Evolutionary conservation across 1,140 invertebrate species (phyloP), one percentile per base, ranked within the genome.

Genomic region (Batillaria attramentaria): DNA sequence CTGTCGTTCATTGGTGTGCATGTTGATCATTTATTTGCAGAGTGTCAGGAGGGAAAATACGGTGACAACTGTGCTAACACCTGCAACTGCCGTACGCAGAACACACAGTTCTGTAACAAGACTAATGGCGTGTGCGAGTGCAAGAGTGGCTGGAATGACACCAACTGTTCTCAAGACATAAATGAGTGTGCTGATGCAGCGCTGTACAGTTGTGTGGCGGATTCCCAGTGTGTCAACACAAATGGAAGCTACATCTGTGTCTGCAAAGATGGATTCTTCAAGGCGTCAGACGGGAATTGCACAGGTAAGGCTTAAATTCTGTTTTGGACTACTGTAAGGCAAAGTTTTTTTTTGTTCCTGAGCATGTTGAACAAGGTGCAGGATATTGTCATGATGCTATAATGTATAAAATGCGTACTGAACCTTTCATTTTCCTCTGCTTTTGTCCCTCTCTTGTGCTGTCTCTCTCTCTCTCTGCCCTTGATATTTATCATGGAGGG

Each of bases 191-290:
- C 18, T 31, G 33, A 65, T 3, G 16, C 0, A n/a, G 20, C 3
- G 13, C 33, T 68, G 8, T 35, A 31, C 39, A 31, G 24, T 33
- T 73, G 72, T 74, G 35, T 41, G 16, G n/a, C n/a, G 24, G 28
- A 79, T 35, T 31, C 33, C 18, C n/a, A 43, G 33, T 79, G 78
- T 66, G 33, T n/a, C 33, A 79, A 79, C 41, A 31, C 46, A 3
- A 50, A 68, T 62, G 78, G 78, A n/a, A 68, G 78, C 31, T 79
- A 74, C 41, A 0, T 2, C 1, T 79, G 78, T 57, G n/a, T 10
- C 16, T 79, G 78, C 31, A n/a, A 43, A 20, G 18, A 54, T 24
- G 78, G 78, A 24, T 74, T 66, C 33, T 5, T 3, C 8, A 74
- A 66, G 4, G n/a, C 3, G 28, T n/a, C 20, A 28, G 60, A 66